These are phyloP conservation scores for Camelus dromedarius DNA, from an alignment of 2,113 vertebrate genomes.

Conservation along the genomic window DNA sequence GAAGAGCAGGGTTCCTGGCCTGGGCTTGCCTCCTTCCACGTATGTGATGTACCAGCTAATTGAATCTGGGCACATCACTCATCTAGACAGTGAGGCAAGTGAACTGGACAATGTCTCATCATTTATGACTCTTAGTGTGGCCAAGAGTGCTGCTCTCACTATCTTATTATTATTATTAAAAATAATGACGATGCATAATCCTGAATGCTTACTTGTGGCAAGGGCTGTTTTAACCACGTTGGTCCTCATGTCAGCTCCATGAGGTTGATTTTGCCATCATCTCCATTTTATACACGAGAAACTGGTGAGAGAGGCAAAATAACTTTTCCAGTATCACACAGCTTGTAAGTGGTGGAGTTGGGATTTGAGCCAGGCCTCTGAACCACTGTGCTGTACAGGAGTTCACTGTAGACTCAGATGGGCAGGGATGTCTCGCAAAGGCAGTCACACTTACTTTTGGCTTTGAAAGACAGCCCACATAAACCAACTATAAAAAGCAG, in stretches of 20 bases:
- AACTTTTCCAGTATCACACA: neutral
- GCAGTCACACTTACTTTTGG: neutral
- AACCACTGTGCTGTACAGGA: neutral
- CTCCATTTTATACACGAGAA: neutral
- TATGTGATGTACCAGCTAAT: neutral
- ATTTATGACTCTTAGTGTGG: neutral
- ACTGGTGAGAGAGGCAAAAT: neutral
- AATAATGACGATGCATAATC: neutral
- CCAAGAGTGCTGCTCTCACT: neutral
- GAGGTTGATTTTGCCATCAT: neutral
- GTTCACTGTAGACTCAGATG: too few relatives aligned
- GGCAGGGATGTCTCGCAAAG: neutral
- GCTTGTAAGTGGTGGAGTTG: neutral
- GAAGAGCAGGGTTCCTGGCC: neutral
- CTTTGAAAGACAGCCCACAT: neutral
- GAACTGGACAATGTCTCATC: neutral
- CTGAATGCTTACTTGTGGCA: neutral
- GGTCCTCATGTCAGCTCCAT: neutral
- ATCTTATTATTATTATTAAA: neutral
- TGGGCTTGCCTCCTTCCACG: neutral
- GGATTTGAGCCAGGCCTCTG: neutral
- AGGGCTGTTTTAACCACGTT: neutral
- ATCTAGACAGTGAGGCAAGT: neutral
- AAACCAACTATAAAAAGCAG: neutral
- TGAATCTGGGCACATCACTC: neutral